Evolutionary conservation across 2,113 vertebrate genomes (phyloP).

Genomic region (Lanius collurio): DNA sequence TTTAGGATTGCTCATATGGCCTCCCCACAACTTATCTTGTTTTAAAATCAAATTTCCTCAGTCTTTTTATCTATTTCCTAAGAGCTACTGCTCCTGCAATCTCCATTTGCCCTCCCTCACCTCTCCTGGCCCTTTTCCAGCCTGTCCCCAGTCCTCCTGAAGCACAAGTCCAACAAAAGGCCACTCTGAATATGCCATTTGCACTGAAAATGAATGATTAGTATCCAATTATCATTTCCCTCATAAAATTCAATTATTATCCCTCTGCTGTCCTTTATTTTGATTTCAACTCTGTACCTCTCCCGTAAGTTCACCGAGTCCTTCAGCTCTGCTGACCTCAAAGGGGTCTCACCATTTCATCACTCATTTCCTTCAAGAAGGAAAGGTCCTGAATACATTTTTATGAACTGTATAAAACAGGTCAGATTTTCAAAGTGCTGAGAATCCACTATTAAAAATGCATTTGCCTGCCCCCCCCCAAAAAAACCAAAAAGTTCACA

Average conservation of each 20-base stretch:
- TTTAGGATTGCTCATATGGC: neutral
- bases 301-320: neutral
- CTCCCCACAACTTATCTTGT: neutral
- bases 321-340: neutral
- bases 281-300: neutral
- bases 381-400: neutral
- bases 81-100: neutral
- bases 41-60: neutral
- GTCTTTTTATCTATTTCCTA: neutral
- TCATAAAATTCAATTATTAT: neutral
- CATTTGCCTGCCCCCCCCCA: fast-evolving
- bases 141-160: neutral
- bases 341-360: neutral
- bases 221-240: neutral
- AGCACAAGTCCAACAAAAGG: neutral
- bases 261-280: neutral
- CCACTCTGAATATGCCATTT: neutral
- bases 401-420: neutral
- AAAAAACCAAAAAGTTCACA: neutral
- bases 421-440: neutral
- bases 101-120: neutral
- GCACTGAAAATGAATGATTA: neutral
- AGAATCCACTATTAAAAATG: neutral
- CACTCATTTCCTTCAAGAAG: neutral
- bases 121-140: neutral